Evolutionary conservation across 1,140 invertebrate genomes (phyloP), one percentile per base, ranked within the genome.

Genomic region (Pemphigus obesinymphae): DNA sequence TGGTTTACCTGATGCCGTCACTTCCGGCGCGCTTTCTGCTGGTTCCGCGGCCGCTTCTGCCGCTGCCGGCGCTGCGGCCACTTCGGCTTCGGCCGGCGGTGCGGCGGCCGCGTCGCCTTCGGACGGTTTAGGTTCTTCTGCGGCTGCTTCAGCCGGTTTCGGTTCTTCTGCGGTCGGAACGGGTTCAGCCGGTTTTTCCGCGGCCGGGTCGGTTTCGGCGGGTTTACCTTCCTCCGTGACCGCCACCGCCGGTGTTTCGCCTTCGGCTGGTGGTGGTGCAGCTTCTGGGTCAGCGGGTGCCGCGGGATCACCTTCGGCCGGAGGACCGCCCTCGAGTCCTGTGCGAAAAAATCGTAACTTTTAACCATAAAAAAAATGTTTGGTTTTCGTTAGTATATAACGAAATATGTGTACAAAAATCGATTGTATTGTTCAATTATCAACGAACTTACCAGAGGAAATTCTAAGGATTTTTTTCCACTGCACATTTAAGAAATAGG

Each of bases 291-390:
- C 53, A 15, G 82, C 82, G 0, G 66, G 68, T 40, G 73, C 31
- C 48, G 72, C 61, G 20, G 73, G 43, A 40, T 82, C 80, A 6
- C 55, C 73, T 48, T 73, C 83, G 1, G 81, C 84, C 34, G 82
- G 80, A 55, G 83, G 80, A 31, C 43, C 80, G 50, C 45, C 83
- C 66, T 83, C 83, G 13, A 63, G 15, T 50, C 70, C 70, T 73
- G 43, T 2, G 7, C 26, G 4, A 8, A 4, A 70, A 45, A 70
- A 70, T 23, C 23, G 8, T 70, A 43, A 70, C n/a, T 34, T 31
- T n/a, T n/a, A n/a, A n/a, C n/a, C n/a, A n/a, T n/a, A n/a, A n/a
- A n/a, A n/a, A n/a, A n/a, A n/a, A n/a, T n/a, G n/a, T n/a, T n/a
- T n/a, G n/a, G n/a, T n/a, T n/a, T n/a, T n/a, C n/a, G n/a, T n/a